These are phyloP conservation scores for Distichodus sexfasciatus DNA, from an alignment of 2,797 vertebrate genomes.

Conservation along the genomic window DNA sequence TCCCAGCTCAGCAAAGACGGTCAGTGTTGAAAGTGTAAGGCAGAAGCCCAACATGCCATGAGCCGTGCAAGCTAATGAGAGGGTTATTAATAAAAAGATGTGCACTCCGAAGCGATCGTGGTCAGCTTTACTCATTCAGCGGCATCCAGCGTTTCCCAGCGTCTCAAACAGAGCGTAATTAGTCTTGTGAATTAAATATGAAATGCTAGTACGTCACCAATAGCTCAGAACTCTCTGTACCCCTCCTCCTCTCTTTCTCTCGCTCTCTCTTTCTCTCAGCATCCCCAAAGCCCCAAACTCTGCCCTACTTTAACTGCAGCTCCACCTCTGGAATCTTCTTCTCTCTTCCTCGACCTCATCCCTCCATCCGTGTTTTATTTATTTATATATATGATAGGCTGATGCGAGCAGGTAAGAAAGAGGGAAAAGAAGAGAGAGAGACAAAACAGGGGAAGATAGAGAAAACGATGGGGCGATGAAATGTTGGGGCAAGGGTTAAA, in stretches of 20 bases:
- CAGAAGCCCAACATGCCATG: constrained; percentile 28
- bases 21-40: constrained; percentile 11
- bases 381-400: too few relatives aligned
- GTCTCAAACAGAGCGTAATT: constrained; percentile 49
- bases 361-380: too few relatives aligned
- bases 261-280: constrained; percentile 39
- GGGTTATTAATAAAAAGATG: constrained; percentile 70
- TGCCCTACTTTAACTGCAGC: constrained; percentile 37
- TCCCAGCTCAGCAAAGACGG: not conserved
- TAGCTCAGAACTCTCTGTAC: constrained; percentile 53
- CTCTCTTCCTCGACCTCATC: constrained; percentile 34
- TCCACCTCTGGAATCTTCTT: too few relatives aligned
- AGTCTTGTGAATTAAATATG: constrained; percentile 72
- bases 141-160: constrained; percentile 49
- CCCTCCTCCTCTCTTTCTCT: constrained; percentile 14
- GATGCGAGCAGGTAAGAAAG: too few relatives aligned
- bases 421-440: too few relatives aligned
- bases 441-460: too few relatives aligned
- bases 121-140: constrained; percentile 57
- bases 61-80: constrained; percentile 63
- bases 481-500: too few relatives aligned
- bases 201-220: constrained; percentile 68
- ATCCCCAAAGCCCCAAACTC: constrained; percentile 28
- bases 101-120: constrained; percentile 63
- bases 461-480: too few relatives aligned